Base-by-base conservation (phyloP, 2,797 vertebrate genomes). In the Poecilia picta region DNA sequence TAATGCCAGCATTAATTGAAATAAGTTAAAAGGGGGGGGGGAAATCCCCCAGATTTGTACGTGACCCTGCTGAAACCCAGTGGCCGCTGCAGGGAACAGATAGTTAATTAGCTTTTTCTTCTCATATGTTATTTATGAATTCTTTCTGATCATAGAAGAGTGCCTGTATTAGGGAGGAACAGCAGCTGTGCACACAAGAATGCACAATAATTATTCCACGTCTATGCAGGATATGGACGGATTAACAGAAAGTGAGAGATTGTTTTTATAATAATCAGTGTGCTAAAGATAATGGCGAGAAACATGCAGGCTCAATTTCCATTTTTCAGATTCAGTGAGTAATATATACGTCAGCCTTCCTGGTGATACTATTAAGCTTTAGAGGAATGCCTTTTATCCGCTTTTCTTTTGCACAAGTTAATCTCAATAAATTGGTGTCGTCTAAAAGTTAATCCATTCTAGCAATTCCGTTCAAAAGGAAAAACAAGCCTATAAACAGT, bases 81-180 rank as follows among this genome's bases (percentile, higher is more conserved):
- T 70, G 77, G 79, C 84, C 28, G 87, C 91, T 83, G 72, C 23
- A 76, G 89, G 84, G 76, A 91, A 74, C 81, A 76, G 81, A 82
- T 90, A 84, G 77, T 89, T 94, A 93, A 91, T 93, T 93, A 91
- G 77, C 59, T 82, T 86, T 87, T 78, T 73, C 80, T 77, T 41
- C 77, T 90, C 84, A 89, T 93, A 78, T 92, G 88, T 87, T 92
- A 93, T 93, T 93, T 87, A 94, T 94, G 89, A 79, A 94, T 94
- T 95, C 92, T 86, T 73, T 94, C 83, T 93, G 90, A 93, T 94
- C 82, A 73, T 62, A 72, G 74, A 64, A 74, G 73, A 75, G 13
- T 84, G 82, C 83, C 78, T 78, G 76, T 85, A 31, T 81, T 71
- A 70, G 84, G 88, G 80, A 81, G 80, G 87, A 83, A 81, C 83